Percentiles rank a stretch among this genome's conserved stretches.
Conservation (phyloP, 2,888 invertebrate genomes). For the Cryptus armator region DNA sequence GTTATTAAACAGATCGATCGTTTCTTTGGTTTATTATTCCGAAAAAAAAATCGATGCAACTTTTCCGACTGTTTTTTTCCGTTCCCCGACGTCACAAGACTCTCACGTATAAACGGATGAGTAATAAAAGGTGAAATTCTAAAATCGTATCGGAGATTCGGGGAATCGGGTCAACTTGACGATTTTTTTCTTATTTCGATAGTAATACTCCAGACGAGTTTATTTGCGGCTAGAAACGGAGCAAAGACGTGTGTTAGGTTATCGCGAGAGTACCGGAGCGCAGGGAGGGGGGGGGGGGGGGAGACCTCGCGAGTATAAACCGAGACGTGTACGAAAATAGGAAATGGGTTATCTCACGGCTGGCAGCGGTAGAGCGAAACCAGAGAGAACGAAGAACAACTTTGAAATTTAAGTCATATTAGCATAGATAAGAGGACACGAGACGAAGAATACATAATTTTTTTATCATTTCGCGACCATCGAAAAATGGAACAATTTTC, state of each 20-base stretch:
- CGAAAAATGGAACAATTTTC: slow-evolving; percentile 28
- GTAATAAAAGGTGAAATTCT: not conserved
- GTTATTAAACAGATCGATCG: not conserved
- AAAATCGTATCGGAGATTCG: not conserved
- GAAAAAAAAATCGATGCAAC: slow-evolving; percentile 4
- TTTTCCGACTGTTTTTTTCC: not conserved
- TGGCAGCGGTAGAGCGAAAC: not conserved
- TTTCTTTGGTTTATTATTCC: not conserved
- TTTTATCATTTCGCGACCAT: not conserved
- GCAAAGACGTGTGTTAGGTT: slow-evolving; percentile 23
- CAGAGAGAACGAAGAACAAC: slow-evolving; percentile 16
- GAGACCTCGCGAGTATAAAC: not conserved
- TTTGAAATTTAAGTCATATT: slow-evolving; percentile 20
- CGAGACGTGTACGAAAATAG: slow-evolving; percentile 50
- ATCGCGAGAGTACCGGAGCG: slow-evolving; percentile 17
- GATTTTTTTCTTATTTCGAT: not conserved
- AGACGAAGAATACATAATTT: slow-evolving; percentile 9
- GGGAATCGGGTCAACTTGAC: not conserved
- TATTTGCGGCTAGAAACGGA: not conserved
- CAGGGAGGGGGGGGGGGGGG: not conserved
- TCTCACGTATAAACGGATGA: not conserved
- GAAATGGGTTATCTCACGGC: slow-evolving; percentile 51
- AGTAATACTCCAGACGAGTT: slow-evolving; percentile 10
- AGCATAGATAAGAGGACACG: slow-evolving; percentile 54
- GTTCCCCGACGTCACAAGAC: not conserved